These are phyloP conservation scores for Drosophila sulfurigaster DNA, from an alignment of 1,140 invertebrate genomes.

Conservation along the genomic window DNA sequence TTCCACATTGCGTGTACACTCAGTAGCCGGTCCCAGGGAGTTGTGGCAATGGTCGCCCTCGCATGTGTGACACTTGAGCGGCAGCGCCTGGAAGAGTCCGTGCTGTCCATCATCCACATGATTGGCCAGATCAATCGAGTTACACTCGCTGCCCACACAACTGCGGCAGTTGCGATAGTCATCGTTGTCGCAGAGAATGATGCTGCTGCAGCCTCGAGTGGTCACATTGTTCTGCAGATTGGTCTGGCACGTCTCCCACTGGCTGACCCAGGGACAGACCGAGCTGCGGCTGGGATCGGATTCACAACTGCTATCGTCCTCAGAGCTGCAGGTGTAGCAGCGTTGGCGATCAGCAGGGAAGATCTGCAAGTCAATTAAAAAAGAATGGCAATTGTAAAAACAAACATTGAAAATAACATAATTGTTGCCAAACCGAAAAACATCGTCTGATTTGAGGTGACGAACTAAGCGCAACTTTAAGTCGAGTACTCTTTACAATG, in stretches of 20 bases:
- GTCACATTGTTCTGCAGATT: constrained; percentile 60
- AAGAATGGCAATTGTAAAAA: too few relatives aligned
- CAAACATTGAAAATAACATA: too few relatives aligned
- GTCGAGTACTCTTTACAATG: too few relatives aligned
- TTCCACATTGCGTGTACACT: constrained; percentile 49
- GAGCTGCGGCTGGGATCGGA: constrained; percentile 51
- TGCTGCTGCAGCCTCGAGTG: constrained; percentile 70
- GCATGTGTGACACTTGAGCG: constrained; percentile 69
- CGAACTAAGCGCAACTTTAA: too few relatives aligned
- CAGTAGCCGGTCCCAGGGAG: constrained; percentile 60
- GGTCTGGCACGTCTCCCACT: constrained; percentile 66
- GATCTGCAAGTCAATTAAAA: constrained; percentile 36
- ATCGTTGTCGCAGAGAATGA: constrained; percentile 52
- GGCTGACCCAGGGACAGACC: constrained; percentile 59
- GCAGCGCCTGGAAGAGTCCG: constrained; percentile 67
- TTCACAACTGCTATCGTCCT: constrained; percentile 66
- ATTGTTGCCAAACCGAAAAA: too few relatives aligned
- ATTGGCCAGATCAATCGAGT: constrained; percentile 71
- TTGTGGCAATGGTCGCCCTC: constrained; percentile 65
- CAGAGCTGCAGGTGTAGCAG: constrained; percentile 72
- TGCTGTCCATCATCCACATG: constrained; percentile 68
- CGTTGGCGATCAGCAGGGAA: constrained; percentile 72
- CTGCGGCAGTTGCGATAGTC: constrained; percentile 70
- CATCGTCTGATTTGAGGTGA: too few relatives aligned
- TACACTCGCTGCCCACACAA: constrained; percentile 69